These are phyloP conservation scores for Deroptyus accipitrinus DNA, from an alignment of 2,113 vertebrate genomes.

Conservation along the genomic window DNA sequence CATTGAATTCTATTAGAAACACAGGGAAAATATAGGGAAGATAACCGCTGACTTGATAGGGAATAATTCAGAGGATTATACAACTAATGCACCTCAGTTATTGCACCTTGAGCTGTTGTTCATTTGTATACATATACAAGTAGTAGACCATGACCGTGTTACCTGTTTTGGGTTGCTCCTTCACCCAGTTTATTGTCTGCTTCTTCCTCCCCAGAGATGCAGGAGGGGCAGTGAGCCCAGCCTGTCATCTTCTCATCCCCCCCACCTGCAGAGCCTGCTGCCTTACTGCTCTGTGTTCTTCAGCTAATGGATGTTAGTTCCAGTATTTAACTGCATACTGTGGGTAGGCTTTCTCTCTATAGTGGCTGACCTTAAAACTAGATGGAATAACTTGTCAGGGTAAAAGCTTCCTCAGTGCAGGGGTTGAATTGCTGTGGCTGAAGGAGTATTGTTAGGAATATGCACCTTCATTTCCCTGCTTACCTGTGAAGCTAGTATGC, in stretches of 20 bases:
- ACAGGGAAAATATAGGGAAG: not conserved
- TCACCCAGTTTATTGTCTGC: not conserved
- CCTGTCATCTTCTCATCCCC: not conserved
- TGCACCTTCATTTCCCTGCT: not conserved
- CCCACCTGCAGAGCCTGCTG: not conserved
- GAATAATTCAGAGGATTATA: not conserved
- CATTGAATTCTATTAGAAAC: not conserved
- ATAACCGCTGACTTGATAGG: not conserved
- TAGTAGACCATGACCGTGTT: not conserved
- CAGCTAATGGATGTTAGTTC: not conserved
- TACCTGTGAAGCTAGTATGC: slow-evolving; percentile 5
- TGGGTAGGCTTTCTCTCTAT: not conserved
- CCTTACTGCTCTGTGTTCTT: not conserved
- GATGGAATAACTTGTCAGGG: not conserved
- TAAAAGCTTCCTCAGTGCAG: not conserved
- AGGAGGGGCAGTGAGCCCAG: not conserved
- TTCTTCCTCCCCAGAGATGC: not conserved
- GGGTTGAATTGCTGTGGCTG: not conserved
- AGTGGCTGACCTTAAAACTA: not conserved
- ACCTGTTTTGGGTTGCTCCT: not conserved
- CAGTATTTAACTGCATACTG: not conserved
- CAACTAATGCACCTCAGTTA: not conserved
- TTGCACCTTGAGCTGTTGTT: not conserved
- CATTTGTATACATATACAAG: not conserved
- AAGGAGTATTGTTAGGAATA: not conserved